These are phyloP conservation scores for Seriola rivoliana DNA, from an alignment of 2,113 vertebrate species.

Conservation along the genomic window DNA sequence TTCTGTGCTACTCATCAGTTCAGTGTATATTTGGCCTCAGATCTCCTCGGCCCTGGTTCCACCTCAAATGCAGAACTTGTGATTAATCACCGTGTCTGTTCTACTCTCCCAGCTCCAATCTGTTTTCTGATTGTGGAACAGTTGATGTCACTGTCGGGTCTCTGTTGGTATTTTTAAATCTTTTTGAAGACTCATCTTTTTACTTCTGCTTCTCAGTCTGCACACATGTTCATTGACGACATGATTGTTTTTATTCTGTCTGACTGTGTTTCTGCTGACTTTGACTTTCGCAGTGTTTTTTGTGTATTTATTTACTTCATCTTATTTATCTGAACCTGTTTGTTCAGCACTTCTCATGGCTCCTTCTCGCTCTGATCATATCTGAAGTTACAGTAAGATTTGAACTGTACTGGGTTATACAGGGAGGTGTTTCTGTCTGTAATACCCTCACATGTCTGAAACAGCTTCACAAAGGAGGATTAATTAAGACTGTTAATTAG, in stretches of 20 bases:
- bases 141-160: not conserved
- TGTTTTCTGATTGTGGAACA: not conserved
- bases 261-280: not conserved
- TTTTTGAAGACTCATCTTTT: not conserved
- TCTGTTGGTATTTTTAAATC: conserved; percentile 13
- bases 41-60: not conserved
- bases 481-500: no score
- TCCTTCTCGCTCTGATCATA: not conserved
- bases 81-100: not conserved
- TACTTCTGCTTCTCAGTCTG: conserved; percentile 21
- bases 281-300: no score
- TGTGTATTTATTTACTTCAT: not conserved
- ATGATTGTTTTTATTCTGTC: not conserved
- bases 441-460: no score
- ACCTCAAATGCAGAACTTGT: not conserved
- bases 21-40: no score
- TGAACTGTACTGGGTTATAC: no score
- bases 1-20: no score
- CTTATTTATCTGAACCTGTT: not conserved
- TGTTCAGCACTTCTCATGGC: no score
- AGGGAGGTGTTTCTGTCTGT: no score
- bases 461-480: no score
- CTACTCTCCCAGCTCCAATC: not conserved
- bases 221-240: no score
- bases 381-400: no score